phyloP scores from a whole-genome alignment of 2,113 vertebrate species.

The Tragelaphus imberbis region DNA sequence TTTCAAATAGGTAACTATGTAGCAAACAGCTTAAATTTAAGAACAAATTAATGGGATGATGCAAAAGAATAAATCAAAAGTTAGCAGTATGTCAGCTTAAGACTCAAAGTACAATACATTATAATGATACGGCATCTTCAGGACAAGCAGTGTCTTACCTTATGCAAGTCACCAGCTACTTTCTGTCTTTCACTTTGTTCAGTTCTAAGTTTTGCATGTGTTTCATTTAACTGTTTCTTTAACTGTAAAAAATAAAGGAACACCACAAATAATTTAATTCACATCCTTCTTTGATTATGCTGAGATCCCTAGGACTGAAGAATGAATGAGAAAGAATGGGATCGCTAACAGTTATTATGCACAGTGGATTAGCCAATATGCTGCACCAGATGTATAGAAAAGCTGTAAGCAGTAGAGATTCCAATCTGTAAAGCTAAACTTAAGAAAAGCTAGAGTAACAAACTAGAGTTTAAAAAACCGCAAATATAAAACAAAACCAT shows the following conservation, averaged over 20 bases:
- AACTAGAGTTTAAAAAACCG: conserved; percentile 34
- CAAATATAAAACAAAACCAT: conserved; percentile 36
- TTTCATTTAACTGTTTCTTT: conserved; percentile 92
- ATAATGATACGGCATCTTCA: not conserved
- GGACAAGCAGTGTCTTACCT: conserved; percentile 80
- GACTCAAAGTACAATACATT: not conserved
- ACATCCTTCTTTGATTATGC: conserved; percentile 38
- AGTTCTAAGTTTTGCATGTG: conserved; percentile 87
- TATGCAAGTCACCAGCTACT: conserved; percentile 90
- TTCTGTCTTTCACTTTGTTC: conserved; percentile 91
- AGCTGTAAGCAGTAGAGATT: conserved; percentile 60
- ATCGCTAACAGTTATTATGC: conserved; percentile 48
- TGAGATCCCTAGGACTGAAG: conserved; percentile 51
- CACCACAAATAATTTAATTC: conserved; percentile 1
- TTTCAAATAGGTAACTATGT: not conserved
- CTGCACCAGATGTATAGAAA: conserved; percentile 67
- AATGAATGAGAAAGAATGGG: conserved; percentile 38
- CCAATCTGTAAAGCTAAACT: conserved; percentile 68
- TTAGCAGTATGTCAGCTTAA: not conserved
- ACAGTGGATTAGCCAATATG: conserved; percentile 70
- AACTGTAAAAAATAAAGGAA: conserved; percentile 85
- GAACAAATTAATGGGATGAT: not conserved
- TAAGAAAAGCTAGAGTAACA: conserved; percentile 67
- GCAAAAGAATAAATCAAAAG: not conserved
- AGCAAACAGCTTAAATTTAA: not conserved